Conservation (phyloP, 2,113 vertebrate species). For the Centropus unirufus region DNA sequence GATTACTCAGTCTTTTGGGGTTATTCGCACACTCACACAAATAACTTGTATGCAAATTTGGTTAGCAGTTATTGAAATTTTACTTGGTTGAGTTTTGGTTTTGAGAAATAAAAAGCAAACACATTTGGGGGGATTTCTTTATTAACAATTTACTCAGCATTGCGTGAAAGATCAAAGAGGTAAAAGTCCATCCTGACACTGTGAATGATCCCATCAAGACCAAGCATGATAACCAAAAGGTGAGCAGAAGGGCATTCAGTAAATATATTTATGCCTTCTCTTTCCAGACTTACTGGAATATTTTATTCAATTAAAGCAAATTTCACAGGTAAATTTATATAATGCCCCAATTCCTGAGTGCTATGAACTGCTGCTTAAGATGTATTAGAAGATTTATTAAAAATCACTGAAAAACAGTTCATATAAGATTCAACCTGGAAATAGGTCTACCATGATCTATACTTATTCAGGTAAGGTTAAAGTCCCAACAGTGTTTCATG, state of each 20-base stretch:
- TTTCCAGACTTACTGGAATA: neutral
- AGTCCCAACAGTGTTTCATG: neutral
- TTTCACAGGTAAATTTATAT: slow-evolving; percentile 2
- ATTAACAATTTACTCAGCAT: neutral
- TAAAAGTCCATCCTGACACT: neutral
- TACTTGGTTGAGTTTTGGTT: neutral
- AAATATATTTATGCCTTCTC: neutral
- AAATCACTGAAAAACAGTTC: neutral
- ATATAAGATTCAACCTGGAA: neutral
- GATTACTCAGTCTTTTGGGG: neutral
- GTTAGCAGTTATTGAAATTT: neutral
- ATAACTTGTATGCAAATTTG: neutral
- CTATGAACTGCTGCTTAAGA: neutral
- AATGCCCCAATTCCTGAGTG: neutral
- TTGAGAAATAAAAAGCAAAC: neutral
- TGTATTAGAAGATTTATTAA: neutral
- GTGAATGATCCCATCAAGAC: neutral
- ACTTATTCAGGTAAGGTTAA: neutral
- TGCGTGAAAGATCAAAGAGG: neutral
- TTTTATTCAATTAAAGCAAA: slow-evolving; percentile 32
- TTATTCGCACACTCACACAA: neutral
- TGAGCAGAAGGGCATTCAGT: neutral
- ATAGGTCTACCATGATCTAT: neutral
- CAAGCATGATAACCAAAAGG: neutral
- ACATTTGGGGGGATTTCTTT: neutral